Evolutionary conservation across 2,113 vertebrate species (phyloP), one percentile per base, ranked within the genome.

Genomic region (Rhea pennata): DNA sequence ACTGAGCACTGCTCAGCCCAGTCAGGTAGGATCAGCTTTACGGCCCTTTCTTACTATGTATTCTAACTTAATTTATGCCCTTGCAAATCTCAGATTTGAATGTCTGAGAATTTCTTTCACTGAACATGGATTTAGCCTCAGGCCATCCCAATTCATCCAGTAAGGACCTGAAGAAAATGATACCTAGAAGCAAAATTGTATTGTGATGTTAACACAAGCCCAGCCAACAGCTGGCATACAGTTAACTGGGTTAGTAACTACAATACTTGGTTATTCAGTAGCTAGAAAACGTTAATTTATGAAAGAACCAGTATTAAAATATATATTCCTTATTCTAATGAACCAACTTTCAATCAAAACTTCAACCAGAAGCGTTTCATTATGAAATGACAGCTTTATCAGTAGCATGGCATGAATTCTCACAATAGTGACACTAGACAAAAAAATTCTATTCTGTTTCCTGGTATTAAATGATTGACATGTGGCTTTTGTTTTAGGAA

Each of bases 301-400:
- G 24, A 85, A 92, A 79, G 10, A 76, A 67, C 3, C 24, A 4
- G 21, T 61, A 80, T 59, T 67, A 56, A 75, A 62, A 77, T 20
- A 48, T 4, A 53, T 44, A 67, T 42, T 33, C 22, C 12, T 21
- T 87, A 71, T 73, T 74, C 12, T 73, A 90, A 93, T 5, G 2
- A 92, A 66, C 44, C 8, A 36, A 15, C 5, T 74, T 92, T 87
- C 59, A 87, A 76, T 4, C 36, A 88, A 27, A 84, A n/a, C n/a
- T 92, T 24, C 54, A 91, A 64, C 2, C 62, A 87, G 84, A 77
- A 87, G 53, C 54, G 70, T 69, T 85, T 89, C 23, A 24, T 9
- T 77, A 21, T 24, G 54, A 73, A 91, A 74, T 83, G 71, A 90
- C 81, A 96, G 50, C 39, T 92, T 93, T 70, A 93, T 70, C 71